A percentile compares a stretch with the other conserved stretches of the same genome.
These are phyloP conservation scores for Micropoecilia bifurca DNA, from an alignment of 2,797 vertebrate genomes.

Conservation along the genomic window DNA sequence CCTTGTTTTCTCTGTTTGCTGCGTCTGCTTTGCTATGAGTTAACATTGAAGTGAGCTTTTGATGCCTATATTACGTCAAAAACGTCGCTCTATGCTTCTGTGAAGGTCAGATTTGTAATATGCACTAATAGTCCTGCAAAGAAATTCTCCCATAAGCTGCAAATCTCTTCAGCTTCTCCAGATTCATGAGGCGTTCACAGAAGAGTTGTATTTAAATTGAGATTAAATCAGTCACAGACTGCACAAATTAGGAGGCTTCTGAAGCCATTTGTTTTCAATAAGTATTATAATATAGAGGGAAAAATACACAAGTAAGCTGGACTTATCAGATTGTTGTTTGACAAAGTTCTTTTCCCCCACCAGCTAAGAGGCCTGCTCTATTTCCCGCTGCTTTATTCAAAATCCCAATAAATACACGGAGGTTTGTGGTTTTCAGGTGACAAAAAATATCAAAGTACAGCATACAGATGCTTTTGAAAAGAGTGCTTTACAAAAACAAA, in stretches of 20 bases:
- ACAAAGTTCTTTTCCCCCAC: not conserved
- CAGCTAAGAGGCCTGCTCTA: not conserved
- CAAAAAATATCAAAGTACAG: not conserved
- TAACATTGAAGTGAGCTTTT: not conserved
- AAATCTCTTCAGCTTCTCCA: not conserved
- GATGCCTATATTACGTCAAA: not conserved
- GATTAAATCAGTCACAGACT: not conserved
- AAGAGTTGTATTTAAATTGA: not conserved
- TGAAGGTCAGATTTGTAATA: not conserved
- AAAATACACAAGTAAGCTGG: not conserved
- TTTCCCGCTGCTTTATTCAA: not conserved
- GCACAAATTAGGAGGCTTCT: not conserved
- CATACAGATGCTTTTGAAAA: not conserved
- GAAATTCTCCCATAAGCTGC: not conserved
- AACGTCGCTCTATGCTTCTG: not conserved
- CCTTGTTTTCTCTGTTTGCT: not conserved
- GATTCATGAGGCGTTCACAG: not conserved
- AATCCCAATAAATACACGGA: not conserved
- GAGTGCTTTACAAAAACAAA: not conserved
- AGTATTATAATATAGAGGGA: not conserved
- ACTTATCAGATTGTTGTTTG: not conserved
- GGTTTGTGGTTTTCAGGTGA: not conserved
- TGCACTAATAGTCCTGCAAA: not conserved
- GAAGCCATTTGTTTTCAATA: not conserved
- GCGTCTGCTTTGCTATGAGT: not conserved